Evolutionary conservation across 2,113 vertebrate genomes (phyloP), one percentile per base, ranked within the genome.

Genomic region (Sciurus niger): DNA sequence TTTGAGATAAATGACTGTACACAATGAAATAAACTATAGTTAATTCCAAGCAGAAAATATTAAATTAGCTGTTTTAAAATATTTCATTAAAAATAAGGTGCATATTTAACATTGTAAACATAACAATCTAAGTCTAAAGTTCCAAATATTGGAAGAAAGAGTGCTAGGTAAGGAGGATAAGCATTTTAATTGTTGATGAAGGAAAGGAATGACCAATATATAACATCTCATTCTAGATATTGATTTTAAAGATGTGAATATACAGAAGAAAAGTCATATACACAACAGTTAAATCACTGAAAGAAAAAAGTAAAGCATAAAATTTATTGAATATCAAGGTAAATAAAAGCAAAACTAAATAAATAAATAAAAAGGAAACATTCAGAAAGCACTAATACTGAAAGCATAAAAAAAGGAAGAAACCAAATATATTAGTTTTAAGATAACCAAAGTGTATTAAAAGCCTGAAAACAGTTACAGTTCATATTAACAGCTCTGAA

Each of bases 161-260:
- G 1, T 53, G 20, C n/a, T 48, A 80, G 28, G 60, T n/a, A 87
- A 94, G 4, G 18, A 77, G 77, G 12, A 37, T 28, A 86, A 90
- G 7, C 17, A 51, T 83, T 86, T 90, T 68, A 16, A 58, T 37
- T 60, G 11, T n/a, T 46, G 77, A 53, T 67, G 10, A 46, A 65
- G 18, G 34, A 1, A 85, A 79, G 8, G 34, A 2, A 32, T 68
- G 3, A 12, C 34, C 20, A 78, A 30, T 53, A 74, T 32, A 63
- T 34, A 68, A 85, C n/a, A 12, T 55, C 76, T 89, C 58, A 25
- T 16, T 89, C 53, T 84, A 92, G 72, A 84, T 9, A 89, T 0
- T 92, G 84, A 78, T 55, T 78, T 67, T 67, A 89, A 86, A 72
- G n/a, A 46, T 78, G 78, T 53, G 11, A 92, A 72, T 48, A 67